phyloP scores from a whole-genome alignment of 2,113 vertebrate species.

The Cryptotis parvus region DNA sequence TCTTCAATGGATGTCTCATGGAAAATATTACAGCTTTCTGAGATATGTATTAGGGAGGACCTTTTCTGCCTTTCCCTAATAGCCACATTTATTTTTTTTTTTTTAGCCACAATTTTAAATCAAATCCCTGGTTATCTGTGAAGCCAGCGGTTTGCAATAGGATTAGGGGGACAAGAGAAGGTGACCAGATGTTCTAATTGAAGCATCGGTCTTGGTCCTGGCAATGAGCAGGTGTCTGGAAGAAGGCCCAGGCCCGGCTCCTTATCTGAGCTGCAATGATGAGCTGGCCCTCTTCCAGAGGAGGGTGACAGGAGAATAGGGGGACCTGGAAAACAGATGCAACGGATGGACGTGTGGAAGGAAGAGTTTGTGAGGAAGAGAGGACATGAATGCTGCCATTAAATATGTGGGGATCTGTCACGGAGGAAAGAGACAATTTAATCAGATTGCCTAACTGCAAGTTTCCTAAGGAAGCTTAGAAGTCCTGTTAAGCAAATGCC shows the following conservation, averaged over 20 bases:
- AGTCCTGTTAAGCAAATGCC: not conserved
- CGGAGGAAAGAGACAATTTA: conserved; percentile 3
- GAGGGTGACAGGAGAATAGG: conserved; percentile 58
- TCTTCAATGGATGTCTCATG: conserved; percentile 13
- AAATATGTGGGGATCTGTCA: not conserved
- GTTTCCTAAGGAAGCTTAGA: not conserved
- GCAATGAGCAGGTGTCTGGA: conserved; percentile 75
- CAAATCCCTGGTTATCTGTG: not conserved
- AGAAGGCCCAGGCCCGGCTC: conserved; percentile 71
- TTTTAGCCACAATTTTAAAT: conserved; percentile 44
- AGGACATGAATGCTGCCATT: not conserved
- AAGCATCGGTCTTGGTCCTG: conserved; percentile 70
- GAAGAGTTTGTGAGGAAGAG: conserved; percentile 52
- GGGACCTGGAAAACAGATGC: conserved; percentile 58
- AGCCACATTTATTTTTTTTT: too few relatives aligned
- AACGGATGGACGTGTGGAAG: not conserved
- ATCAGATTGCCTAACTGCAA: not conserved
- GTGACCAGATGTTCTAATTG: conserved; percentile 76
- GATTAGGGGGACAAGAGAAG: conserved; percentile 47
- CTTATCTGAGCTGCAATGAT: conserved; percentile 76
- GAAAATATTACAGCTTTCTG: not conserved
- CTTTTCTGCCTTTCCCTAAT: conserved; percentile 18
- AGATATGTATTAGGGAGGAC: not conserved
- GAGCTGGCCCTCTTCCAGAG: conserved; percentile 75
- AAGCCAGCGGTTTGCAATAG: conserved; percentile 31